Percentiles rank a stretch among this genome's conserved stretches.
Evolutionary conservation across 2,797 vertebrate species (phyloP).

Genomic region (Danio aesculapii): DNA sequence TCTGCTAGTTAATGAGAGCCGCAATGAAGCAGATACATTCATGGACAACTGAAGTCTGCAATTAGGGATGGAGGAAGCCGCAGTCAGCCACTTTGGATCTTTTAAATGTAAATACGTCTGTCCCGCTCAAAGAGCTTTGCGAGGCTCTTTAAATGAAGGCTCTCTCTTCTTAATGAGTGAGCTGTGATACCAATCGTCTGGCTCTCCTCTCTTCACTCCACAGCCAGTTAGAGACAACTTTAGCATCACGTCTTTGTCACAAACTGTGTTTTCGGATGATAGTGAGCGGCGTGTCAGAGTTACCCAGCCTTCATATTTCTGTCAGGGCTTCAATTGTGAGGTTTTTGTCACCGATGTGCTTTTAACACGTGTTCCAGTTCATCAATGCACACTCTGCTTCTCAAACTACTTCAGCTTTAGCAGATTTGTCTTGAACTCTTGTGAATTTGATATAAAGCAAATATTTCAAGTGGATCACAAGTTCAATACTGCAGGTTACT

Average conservation of each 20-base stretch:
- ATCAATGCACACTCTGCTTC: neutral
- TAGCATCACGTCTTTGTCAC: slow-evolving; percentile 29
- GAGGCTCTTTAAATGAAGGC: slow-evolving; percentile 79
- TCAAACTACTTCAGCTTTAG: neutral
- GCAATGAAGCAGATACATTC: slow-evolving; percentile 79
- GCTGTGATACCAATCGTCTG: slow-evolving; percentile 73
- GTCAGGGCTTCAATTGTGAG: neutral
- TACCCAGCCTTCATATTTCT: neutral
- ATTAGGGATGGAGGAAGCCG: slow-evolving; percentile 80
- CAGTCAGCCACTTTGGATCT: slow-evolving; percentile 81
- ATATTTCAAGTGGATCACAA: neutral
- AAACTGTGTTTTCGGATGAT: slow-evolving; percentile 15
- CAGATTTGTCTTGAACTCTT: neutral
- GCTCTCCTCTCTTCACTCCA: slow-evolving; percentile 58
- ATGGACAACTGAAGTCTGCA: slow-evolving; percentile 82
- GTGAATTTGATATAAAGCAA: neutral
- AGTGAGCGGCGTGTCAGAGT: neutral
- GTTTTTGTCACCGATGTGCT: neutral
- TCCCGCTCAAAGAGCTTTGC: slow-evolving; percentile 78
- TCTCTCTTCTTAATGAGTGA: slow-evolving; percentile 81
- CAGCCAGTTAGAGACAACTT: slow-evolving; percentile 33
- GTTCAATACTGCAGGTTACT: neutral
- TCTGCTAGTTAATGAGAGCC: slow-evolving; percentile 79
- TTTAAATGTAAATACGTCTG: slow-evolving; percentile 84
- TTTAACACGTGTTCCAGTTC: neutral